A percentile compares a stretch with the other conserved stretches of the same genome.
phyloP scores from a whole-genome alignment of 2,113 vertebrate genomes.

The Solea solea region DNA sequence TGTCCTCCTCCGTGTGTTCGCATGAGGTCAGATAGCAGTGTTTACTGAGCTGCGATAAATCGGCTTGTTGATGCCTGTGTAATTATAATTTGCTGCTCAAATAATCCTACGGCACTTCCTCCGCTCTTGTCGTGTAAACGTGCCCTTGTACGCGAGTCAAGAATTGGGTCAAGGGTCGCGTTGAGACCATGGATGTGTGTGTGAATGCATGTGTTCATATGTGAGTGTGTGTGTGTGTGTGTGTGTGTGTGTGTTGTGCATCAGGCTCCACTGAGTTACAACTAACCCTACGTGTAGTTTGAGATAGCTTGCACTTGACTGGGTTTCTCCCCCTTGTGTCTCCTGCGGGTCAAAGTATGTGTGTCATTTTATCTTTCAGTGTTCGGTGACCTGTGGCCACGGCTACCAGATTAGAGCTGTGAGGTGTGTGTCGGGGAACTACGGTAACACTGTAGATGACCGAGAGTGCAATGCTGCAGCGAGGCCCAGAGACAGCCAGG shows the following conservation, averaged over 20 bases:
- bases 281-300: slow-evolving; percentile 50
- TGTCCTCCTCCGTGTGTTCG: slow-evolving; percentile 39
- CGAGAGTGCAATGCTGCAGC: slow-evolving; percentile 85
- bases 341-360: slow-evolving; percentile 26
- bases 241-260: slow-evolving; percentile 6
- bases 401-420: slow-evolving; percentile 92
- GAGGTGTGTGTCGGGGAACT: slow-evolving; percentile 83
- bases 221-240: slow-evolving; percentile 15
- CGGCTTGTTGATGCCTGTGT: slow-evolving; percentile 49
- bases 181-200: slow-evolving; percentile 12
- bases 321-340: slow-evolving; percentile 22
- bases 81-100: slow-evolving; percentile 73
- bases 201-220: not conserved
- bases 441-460: slow-evolving; percentile 81
- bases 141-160: slow-evolving; percentile 16
- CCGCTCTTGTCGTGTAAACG: slow-evolving; percentile 27
- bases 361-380: slow-evolving; percentile 78
- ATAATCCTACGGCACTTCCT: slow-evolving; percentile 73
- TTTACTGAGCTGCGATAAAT: slow-evolving; percentile 64
- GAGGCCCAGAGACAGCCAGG: slow-evolving; percentile 90
- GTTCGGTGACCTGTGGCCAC: slow-evolving; percentile 88
- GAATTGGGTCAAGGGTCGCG: slow-evolving; percentile 57
- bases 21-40: slow-evolving; percentile 48
- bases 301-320: slow-evolving; percentile 36
- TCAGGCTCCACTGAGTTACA: slow-evolving; percentile 26